A percentile compares a stretch with the other conserved stretches of the same genome.
These are phyloP conservation scores for Merluccius polli DNA, from an alignment of 2,797 vertebrate genomes.

Conservation along the genomic window DNA sequence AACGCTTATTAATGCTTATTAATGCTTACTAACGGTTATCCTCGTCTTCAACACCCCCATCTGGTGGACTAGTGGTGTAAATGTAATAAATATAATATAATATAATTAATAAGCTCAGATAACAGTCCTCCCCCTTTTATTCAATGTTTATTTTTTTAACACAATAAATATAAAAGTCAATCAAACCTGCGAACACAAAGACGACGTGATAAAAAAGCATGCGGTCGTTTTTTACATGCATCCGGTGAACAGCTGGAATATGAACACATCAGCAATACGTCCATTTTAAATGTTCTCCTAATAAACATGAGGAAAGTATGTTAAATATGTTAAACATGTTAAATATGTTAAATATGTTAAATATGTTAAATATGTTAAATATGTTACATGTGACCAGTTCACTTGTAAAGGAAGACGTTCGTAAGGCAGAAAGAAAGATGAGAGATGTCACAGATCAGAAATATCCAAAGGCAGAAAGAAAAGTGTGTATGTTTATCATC, in stretches of 20 bases:
- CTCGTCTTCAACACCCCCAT: conserved; percentile 1
- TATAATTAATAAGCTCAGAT: not conserved
- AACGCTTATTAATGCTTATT: too few relatives aligned
- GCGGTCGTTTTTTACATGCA: conserved; percentile 53
- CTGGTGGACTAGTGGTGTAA: conserved; percentile 31
- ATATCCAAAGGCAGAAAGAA: conserved; percentile 12
- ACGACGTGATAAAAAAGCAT: conserved; percentile 48
- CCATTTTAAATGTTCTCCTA: not conserved
- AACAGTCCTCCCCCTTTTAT: conserved; percentile 33
- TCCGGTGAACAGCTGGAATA: conserved; percentile 30
- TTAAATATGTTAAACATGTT: too few relatives aligned
- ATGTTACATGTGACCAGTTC: conserved; percentile 1
- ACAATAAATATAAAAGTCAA: conserved; percentile 52
- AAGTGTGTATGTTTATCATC: not conserved
- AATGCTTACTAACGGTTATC: too few relatives aligned
- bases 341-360: too few relatives aligned
- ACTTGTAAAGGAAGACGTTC: conserved; percentile 5
- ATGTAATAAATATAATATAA: conserved; percentile 16
- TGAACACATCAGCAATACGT: not conserved
- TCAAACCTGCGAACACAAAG: conserved; percentile 28
- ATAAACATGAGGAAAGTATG: not conserved
- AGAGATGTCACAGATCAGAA: not conserved
- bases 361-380: too few relatives aligned
- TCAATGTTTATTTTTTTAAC: conserved; percentile 38
- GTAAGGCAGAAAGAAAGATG: not conserved